phyloP scores from a whole-genome alignment of 2,888 invertebrate genomes.

The Trachelus iudaicus region DNA sequence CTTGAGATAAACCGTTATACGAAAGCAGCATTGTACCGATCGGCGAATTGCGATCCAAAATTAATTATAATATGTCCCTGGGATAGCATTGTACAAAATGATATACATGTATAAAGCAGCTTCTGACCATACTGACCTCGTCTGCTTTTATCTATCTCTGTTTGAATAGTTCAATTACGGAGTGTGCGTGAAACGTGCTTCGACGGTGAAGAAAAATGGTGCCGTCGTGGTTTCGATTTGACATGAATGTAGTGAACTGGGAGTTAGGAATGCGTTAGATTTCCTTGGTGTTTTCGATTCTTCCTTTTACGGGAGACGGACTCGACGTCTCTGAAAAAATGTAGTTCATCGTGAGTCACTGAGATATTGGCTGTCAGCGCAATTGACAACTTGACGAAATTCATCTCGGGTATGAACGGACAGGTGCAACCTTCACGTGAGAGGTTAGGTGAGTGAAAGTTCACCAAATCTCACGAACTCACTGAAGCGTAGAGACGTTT shows the following conservation, averaged over 20 bases:
- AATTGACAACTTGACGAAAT: neutral
- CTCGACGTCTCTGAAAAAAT: neutral
- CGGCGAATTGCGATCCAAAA: neutral
- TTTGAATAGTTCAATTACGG: neutral
- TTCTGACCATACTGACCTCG: neutral
- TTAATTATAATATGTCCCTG: neutral
- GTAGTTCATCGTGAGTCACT: neutral
- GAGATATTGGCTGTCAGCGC: neutral
- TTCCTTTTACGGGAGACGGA: neutral
- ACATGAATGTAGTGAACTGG: neutral
- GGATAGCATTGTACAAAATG: neutral
- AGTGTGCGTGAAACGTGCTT: neutral
- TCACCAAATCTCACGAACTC: neutral
- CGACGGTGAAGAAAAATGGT: neutral
- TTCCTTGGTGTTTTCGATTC: neutral
- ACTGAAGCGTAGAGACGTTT: neutral
- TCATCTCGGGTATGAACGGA: slow-evolving; percentile 51
- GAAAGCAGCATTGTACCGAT: neutral
- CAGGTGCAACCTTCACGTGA: slow-evolving; percentile 58
- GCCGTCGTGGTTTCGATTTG: slow-evolving; percentile 8
- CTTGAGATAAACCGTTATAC: neutral
- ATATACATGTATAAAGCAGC: neutral
- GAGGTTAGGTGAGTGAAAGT: slow-evolving; percentile 57
- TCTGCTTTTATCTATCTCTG: neutral
- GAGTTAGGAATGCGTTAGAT: neutral